These are phyloP conservation scores for Scaptomyza parva DNA, from an alignment of 2,888 invertebrate genomes.

Conservation along the genomic window DNA sequence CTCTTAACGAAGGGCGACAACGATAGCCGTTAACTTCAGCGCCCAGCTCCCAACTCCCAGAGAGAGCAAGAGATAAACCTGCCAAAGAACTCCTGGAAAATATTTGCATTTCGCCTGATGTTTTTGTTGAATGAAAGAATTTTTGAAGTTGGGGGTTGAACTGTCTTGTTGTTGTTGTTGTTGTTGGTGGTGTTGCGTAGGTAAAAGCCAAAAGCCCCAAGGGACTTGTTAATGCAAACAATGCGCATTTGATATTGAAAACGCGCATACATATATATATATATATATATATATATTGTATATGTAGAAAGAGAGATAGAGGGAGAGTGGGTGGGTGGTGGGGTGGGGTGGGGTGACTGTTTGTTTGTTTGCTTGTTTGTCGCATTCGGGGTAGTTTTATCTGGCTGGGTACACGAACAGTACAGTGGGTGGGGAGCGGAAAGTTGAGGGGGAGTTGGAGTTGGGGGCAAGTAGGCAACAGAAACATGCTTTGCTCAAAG, in stretches of 20 bases:
- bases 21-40: not conserved
- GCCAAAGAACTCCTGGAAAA: conserved; percentile 44
- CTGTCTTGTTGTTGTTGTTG: not conserved
- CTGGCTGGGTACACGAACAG: not conserved
- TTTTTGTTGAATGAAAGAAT: not conserved
- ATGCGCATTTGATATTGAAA: conserved; percentile 75
- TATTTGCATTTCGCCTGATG: conserved; percentile 67
- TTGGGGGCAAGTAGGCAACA: not conserved
- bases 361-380: conserved; percentile 11
- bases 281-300: not conserved
- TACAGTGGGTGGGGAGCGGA: no score
- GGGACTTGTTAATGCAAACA: conserved; percentile 83
- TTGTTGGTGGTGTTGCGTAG: conserved; percentile 38
- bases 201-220: conserved; percentile 59
- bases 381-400: conserved; percentile 59
- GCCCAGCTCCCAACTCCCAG: not conserved
- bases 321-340: no score
- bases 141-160: not conserved
- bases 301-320: no score
- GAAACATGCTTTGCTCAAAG: conserved; percentile 39
- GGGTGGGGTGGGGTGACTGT: not conserved
- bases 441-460: no score
- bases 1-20: conserved; percentile 5
- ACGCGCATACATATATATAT: conserved; percentile 20
- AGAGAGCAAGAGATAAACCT: conserved; percentile 48